Evolutionary conservation across 2,797 vertebrate species (phyloP).

Genomic region (Leucoraja ocellata): DNA sequence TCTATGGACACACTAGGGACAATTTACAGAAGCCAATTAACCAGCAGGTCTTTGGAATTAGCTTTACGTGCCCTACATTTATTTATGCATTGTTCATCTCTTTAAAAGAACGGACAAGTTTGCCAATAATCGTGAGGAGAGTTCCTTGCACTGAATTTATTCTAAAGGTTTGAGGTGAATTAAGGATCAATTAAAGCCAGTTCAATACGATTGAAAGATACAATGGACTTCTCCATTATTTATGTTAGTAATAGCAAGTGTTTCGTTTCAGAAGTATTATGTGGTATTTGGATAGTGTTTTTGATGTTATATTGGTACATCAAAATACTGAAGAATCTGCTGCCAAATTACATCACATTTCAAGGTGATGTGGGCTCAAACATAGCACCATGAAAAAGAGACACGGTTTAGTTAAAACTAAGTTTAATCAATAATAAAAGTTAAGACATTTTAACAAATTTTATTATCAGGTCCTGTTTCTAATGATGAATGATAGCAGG

Average conservation of each 20-base stretch:
- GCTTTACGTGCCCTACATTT: too few species aligned
- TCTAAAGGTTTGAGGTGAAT: background rate
- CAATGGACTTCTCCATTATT: background rate
- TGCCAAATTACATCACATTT: background rate
- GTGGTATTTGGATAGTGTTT: background rate
- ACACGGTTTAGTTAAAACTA: background rate
- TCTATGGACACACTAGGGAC: too few species aligned
- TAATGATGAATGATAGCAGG: background rate
- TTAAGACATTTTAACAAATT: background rate
- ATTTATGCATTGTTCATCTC: background rate
- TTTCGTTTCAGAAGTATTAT: background rate
- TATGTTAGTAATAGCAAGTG: background rate
- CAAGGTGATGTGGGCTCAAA: background rate
- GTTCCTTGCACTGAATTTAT: background rate
- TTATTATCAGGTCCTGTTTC: too few species aligned
- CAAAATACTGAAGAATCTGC: background rate
- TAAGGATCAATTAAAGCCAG: too few species aligned
- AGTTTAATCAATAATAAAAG: background rate
- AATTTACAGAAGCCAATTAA: too few species aligned
- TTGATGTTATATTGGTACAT: background rate
- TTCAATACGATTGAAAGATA: background rate
- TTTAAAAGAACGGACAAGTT: background rate
- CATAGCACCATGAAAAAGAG: background rate
- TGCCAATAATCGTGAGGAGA: background rate
- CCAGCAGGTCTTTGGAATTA: too few species aligned